phyloP scores from a whole-genome alignment of 2,113 vertebrate genomes.

The Platycercus adscitus region DNA sequence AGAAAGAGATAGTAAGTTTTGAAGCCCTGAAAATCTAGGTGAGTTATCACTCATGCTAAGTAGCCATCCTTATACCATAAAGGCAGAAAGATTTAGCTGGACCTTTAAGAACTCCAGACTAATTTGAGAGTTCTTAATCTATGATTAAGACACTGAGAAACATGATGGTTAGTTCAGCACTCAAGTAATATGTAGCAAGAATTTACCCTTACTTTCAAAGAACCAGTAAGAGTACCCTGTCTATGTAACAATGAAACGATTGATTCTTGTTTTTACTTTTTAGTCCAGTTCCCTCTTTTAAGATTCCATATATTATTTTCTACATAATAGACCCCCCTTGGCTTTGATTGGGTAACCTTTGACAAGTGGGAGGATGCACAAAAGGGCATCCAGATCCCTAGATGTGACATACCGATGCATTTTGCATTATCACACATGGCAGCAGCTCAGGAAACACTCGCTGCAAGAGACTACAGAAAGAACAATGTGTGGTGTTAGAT shows the following conservation, averaged over 20 bases:
- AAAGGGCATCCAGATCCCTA: neutral
- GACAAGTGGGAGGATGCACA: neutral
- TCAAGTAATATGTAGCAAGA: neutral
- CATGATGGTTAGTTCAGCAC: neutral
- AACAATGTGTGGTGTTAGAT: conserved; percentile 34
- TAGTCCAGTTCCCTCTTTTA: neutral
- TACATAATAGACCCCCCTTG: neutral
- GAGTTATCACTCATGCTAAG: neutral
- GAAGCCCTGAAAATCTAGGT: neutral
- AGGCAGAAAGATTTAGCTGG: neutral
- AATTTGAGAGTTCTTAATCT: neutral
- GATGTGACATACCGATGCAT: neutral
- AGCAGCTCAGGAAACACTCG: neutral
- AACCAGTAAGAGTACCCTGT: neutral
- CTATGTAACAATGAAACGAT: neutral
- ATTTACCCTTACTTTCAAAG: neutral
- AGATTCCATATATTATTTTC: neutral
- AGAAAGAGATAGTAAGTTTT: neutral
- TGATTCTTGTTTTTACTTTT: neutral
- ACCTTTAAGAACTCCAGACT: neutral
- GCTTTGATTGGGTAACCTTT: neutral
- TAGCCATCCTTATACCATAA: neutral
- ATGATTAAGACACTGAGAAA: neutral
- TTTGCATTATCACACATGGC: neutral
- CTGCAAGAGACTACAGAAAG: neutral